Evolutionary conservation across 2,113 vertebrate species (phyloP).

Genomic region (Stegastes partitus): DNA sequence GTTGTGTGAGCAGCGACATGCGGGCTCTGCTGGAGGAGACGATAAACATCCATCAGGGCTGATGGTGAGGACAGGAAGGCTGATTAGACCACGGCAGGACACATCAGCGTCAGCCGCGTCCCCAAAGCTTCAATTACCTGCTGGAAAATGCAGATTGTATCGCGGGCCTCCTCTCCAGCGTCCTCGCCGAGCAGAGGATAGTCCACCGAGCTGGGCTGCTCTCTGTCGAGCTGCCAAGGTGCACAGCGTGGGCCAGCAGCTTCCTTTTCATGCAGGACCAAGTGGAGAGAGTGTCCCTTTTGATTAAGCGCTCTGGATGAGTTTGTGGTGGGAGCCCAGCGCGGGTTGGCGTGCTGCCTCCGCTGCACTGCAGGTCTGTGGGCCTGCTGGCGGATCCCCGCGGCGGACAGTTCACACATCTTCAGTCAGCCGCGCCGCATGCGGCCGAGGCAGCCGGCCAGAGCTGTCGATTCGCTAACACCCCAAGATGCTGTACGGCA

Average conservation of each 20-base stretch:
- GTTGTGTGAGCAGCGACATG: slow-evolving; percentile 37
- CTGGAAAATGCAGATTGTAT: slow-evolving; percentile 57
- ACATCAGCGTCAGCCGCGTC: slow-evolving; percentile 37
- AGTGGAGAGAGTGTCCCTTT: slow-evolving; percentile 58
- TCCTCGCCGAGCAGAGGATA: background rate
- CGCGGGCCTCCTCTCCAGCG: slow-evolving; percentile 31
- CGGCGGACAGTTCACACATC: slow-evolving; percentile 37
- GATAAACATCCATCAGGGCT: slow-evolving; percentile 57
- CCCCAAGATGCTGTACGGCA: background rate
- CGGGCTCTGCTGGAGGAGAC: slow-evolving; percentile 11
- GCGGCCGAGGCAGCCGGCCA: slow-evolving; percentile 33
- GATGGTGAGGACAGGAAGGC: slow-evolving; percentile 48
- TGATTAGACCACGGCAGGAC: slow-evolving; percentile 56
- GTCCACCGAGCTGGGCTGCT: slow-evolving; percentile 35
- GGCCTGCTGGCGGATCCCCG: slow-evolving; percentile 45
- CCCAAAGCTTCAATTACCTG: slow-evolving; percentile 58
- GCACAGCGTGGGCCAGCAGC: slow-evolving; percentile 49
- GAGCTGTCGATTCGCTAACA: background rate
- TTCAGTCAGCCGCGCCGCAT: slow-evolving; percentile 22
- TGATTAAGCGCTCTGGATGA: slow-evolving; percentile 64
- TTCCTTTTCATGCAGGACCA: slow-evolving; percentile 56
- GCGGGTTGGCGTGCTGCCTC: slow-evolving; percentile 52
- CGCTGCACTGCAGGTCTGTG: slow-evolving; percentile 37
- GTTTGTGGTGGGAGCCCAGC: slow-evolving; percentile 42
- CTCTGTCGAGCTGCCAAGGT: slow-evolving; percentile 48